These are phyloP conservation scores for Limnephilus lunatus DNA, from an alignment of 2,888 invertebrate species.

Conservation along the genomic window DNA sequence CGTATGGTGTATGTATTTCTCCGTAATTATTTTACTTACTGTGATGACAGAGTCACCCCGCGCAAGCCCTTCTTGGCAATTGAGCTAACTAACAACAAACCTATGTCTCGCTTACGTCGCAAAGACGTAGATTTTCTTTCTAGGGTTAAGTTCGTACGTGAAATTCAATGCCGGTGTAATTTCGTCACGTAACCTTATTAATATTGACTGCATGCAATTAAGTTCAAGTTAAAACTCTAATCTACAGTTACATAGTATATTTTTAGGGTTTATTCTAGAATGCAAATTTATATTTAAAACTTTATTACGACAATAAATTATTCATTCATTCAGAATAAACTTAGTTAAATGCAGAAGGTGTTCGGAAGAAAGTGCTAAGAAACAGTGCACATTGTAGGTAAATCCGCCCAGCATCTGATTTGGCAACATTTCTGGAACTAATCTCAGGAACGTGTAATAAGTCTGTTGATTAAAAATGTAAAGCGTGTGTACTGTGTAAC, in stretches of 20 bases:
- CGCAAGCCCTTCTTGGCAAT: no score
- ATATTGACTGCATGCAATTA: background rate
- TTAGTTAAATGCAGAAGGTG: background rate
- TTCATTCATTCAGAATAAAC: background rate
- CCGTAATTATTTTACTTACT: no score
- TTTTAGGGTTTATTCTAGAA: background rate
- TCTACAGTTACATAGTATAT: no score
- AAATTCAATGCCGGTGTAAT: no score
- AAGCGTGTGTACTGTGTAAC: background rate
- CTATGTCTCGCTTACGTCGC: no score
- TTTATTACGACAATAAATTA: background rate
- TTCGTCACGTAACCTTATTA: no score
- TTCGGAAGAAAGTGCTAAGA: background rate
- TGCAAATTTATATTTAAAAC: background rate
- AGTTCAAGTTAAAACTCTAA: background rate
- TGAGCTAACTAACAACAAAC: no score
- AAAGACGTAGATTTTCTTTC: no score
- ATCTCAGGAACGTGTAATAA: background rate
- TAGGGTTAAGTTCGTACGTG: no score
- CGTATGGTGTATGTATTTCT: no score
- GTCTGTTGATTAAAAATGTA: constrained; percentile 2
- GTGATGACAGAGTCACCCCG: no score
- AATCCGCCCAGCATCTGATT: background rate
- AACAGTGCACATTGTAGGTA: no score
- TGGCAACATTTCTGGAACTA: background rate